Conservation (phyloP, 2,888 invertebrate genomes). For the Schizotus pectinicornis region DNA sequence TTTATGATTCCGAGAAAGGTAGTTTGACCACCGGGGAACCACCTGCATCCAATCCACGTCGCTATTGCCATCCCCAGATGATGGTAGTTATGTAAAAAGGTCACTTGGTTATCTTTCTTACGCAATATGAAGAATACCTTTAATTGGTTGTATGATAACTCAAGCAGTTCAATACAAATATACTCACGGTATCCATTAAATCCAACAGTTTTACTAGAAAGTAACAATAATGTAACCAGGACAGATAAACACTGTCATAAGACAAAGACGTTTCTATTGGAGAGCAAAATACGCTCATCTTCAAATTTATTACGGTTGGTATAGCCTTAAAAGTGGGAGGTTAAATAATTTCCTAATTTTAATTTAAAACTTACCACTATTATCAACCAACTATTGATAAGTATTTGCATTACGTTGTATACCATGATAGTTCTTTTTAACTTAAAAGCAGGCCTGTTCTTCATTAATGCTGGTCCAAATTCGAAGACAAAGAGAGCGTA, state of each 20-base stretch:
- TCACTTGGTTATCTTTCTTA: constrained; percentile 78
- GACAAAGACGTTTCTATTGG: neutral
- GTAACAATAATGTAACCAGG: constrained; percentile 66
- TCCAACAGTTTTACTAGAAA: constrained; percentile 74
- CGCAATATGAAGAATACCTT: constrained; percentile 76
- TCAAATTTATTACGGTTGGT: neutral
- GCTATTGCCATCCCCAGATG: constrained; percentile 79
- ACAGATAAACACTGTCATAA: neutral
- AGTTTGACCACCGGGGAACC: constrained; percentile 69
- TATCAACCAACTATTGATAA: neutral
- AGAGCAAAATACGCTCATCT: neutral
- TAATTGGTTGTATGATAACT: too few relatives aligned
- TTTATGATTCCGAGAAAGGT: constrained; percentile 70
- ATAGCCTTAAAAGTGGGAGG: too few relatives aligned
- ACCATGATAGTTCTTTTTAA: constrained; percentile 63
- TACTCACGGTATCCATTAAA: constrained; percentile 70
- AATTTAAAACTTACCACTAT: neutral
- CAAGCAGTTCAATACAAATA: neutral
- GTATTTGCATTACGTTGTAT: constrained; percentile 69
- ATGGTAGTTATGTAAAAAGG: constrained; percentile 82
- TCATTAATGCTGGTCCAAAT: constrained; percentile 68
- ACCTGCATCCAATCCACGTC: constrained; percentile 66
- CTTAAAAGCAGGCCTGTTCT: constrained; percentile 63
- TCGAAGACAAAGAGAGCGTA: constrained; percentile 29
- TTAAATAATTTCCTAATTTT: neutral